Conservation (phyloP, 1,140 invertebrate genomes). For the Cydia splendana region DNA sequence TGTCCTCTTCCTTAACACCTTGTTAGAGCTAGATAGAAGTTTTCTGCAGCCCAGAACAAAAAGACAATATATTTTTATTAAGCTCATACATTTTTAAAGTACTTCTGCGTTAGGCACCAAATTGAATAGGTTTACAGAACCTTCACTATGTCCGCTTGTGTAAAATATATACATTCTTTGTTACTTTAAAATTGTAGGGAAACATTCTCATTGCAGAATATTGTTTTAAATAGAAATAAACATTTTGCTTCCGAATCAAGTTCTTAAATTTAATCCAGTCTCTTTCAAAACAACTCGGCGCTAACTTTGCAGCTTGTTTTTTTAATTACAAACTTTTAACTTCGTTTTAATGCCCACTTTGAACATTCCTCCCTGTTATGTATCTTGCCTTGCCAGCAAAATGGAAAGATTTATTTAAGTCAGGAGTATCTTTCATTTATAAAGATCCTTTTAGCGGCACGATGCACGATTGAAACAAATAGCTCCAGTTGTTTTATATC, state of each 20-base stretch:
- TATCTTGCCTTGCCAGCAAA: background rate
- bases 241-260: slow-evolving; percentile 1
- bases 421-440: background rate
- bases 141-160: background rate
- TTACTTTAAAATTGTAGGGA: background rate
- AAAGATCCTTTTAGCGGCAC: background rate
- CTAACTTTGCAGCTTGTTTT: slow-evolving; percentile 16
- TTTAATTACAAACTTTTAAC: slow-evolving; percentile 25
- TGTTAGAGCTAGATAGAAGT: background rate
- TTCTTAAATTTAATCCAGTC: slow-evolving; percentile 13
- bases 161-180: background rate
- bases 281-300: slow-evolving; percentile 9
- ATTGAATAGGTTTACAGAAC: slow-evolving; percentile 7
- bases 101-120: background rate
- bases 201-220: background rate
- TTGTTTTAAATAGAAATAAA: slow-evolving; percentile 10
- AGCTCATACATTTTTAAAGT: background rate
- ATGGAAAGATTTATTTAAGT: background rate
- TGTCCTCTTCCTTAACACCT: background rate
- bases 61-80: background rate
- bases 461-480: background rate
- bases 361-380: background rate
- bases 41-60: background rate
- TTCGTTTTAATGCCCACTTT: slow-evolving; percentile 14
- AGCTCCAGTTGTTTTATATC: background rate